Evolutionary conservation across 2,797 vertebrate genomes (phyloP).

Genomic region (Zalophus californianus): DNA sequence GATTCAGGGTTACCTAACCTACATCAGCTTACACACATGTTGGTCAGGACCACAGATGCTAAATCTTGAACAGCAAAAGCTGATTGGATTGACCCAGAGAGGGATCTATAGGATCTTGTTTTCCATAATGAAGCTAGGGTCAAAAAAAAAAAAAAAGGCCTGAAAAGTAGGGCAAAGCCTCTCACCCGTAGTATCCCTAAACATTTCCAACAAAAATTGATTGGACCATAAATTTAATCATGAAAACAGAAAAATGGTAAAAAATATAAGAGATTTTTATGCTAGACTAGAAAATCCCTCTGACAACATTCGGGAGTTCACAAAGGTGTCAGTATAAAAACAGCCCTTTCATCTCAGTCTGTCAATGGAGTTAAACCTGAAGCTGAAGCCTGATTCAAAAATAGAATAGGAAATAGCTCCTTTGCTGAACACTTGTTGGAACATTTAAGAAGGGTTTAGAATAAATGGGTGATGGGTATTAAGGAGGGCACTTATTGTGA

Average conservation of each 20-base stretch:
- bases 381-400: conserved; percentile 26
- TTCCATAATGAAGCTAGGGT: not conserved
- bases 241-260: not conserved
- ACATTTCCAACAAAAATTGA: not conserved
- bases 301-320: not conserved
- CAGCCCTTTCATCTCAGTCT: not conserved
- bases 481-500: not conserved
- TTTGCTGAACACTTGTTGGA: not conserved
- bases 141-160: not conserved
- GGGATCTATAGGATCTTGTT: not conserved
- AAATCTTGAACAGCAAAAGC: not conserved
- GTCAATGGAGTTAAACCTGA: not conserved
- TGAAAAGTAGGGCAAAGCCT: not conserved
- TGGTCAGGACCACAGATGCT: not conserved
- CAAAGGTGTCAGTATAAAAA: not conserved
- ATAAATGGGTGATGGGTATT: not conserved
- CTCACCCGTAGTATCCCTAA: not conserved
- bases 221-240: not conserved
- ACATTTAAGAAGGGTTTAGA: not conserved
- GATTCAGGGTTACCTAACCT: not conserved
- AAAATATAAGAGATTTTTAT: not conserved
- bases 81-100: not conserved
- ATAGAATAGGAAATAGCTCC: not conserved
- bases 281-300: not conserved
- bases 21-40: not conserved